Conservation (phyloP, 2,888 invertebrate genomes). For the Halictus quadricinctus region DNA sequence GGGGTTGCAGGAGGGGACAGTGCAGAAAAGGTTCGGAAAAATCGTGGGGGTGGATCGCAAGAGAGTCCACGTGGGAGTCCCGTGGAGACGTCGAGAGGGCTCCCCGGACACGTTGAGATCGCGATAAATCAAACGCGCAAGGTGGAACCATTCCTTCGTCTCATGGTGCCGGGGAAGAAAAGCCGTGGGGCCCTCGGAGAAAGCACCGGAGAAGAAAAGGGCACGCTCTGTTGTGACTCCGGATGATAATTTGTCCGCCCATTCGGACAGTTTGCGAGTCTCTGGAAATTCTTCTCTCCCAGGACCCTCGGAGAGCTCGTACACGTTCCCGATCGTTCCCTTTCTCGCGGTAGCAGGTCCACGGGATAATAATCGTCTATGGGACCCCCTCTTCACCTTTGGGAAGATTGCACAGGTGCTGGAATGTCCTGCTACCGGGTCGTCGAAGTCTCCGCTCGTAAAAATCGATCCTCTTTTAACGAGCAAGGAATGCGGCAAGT, state of each 20-base stretch:
- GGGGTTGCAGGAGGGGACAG: background rate
- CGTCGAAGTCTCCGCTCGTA: background rate
- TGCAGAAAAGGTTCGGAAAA: background rate
- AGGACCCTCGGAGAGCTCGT: background rate
- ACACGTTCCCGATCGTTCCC: conserved; percentile 10
- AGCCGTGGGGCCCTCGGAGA: conserved; percentile 27
- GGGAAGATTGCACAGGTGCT: conserved; percentile 17
- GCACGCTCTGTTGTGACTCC: conserved; percentile 76
- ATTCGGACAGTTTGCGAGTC: conserved; percentile 69
- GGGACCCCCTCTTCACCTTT: background rate
- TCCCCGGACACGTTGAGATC: conserved; percentile 67
- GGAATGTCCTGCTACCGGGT: background rate
- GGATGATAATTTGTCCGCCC: conserved; percentile 77
- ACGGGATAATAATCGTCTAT: background rate
- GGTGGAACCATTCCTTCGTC: conserved; percentile 47
- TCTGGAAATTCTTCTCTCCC: conserved; percentile 55
- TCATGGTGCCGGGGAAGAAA: conserved; percentile 38
- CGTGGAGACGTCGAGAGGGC: conserved; percentile 53
- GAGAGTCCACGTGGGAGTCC: conserved; percentile 65
- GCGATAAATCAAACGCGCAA: conserved; percentile 74
- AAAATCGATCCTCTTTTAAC: background rate
- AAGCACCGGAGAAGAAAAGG: conserved; percentile 61
- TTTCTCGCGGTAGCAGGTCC: conserved; percentile 35
- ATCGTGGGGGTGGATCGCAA: conserved; percentile 26
- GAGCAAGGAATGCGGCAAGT: background rate